Percentiles rank a stretch among this genome's conserved stretches.
These are phyloP conservation scores for Mus minutoides DNA, from an alignment of 2,797 vertebrate species.

Conservation along the genomic window DNA sequence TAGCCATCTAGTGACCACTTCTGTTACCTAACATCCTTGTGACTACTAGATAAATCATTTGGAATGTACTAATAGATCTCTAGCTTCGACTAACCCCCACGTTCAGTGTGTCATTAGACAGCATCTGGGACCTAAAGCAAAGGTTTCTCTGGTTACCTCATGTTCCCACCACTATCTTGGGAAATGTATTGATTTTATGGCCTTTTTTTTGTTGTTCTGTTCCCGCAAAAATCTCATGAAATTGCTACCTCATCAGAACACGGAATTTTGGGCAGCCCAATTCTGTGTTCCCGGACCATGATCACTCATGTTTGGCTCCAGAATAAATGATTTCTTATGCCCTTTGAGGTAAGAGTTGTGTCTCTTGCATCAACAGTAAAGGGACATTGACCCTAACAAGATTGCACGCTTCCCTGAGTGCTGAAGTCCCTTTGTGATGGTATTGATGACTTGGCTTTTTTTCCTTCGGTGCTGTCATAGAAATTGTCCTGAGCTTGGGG, in stretches of 20 bases:
- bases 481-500: background rate
- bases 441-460: background rate
- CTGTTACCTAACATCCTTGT: background rate
- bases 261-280: background rate
- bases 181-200: background rate
- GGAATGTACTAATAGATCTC: background rate
- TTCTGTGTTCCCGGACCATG: background rate
- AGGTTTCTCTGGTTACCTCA: background rate
- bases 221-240: background rate
- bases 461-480: background rate
- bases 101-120: background rate
- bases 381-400: background rate
- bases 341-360: background rate
- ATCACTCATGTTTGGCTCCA: background rate
- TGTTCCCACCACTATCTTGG: background rate
- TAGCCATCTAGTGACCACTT: background rate
- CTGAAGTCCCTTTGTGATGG: background rate
- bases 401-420: background rate
- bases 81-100: background rate
- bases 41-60: background rate
- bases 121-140: background rate
- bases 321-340: background rate
- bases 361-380: constrained; percentile 1
- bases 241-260: background rate
- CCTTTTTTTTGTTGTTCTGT: background rate